Conservation (phyloP, 2,113 vertebrate genomes). For the Edolisoma coerulescens region DNA sequence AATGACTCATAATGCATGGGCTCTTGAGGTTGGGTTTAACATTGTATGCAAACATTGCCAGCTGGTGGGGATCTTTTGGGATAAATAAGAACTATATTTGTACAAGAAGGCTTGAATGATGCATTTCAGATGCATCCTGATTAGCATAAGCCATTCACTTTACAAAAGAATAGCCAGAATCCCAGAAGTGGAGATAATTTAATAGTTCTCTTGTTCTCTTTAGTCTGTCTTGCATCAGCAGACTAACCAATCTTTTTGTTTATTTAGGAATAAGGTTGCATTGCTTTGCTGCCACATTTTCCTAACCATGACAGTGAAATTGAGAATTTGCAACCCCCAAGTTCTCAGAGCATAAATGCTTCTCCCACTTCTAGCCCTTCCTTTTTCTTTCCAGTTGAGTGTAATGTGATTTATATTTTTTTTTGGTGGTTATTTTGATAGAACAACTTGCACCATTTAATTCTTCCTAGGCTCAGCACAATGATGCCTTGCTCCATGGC, state of each 20-base stretch:
- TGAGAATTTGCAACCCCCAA: neutral
- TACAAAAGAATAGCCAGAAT: conserved; percentile 43
- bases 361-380: neutral
- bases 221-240: neutral
- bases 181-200: conserved; percentile 46
- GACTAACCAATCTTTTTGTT: neutral
- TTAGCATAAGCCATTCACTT: conserved; percentile 56
- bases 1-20: conserved; percentile 44
- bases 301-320: neutral
- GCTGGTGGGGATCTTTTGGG: conserved; percentile 56
- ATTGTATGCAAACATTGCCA: conserved; percentile 63
- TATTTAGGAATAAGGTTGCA: neutral
- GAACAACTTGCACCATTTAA: neutral
- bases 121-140: conserved; percentile 56
- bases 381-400: neutral
- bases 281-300: neutral
- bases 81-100: conserved; percentile 60
- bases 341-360: neutral
- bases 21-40: conserved; percentile 36
- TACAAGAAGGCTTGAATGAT: conserved; percentile 44
- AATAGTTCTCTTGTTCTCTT: conserved; percentile 41
- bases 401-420: neutral
- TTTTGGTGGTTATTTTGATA: neutral
- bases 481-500: neutral
- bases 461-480: neutral